phyloP scores from a whole-genome alignment of 2,888 invertebrate species.

The Conops quadrifasciatus region DNA sequence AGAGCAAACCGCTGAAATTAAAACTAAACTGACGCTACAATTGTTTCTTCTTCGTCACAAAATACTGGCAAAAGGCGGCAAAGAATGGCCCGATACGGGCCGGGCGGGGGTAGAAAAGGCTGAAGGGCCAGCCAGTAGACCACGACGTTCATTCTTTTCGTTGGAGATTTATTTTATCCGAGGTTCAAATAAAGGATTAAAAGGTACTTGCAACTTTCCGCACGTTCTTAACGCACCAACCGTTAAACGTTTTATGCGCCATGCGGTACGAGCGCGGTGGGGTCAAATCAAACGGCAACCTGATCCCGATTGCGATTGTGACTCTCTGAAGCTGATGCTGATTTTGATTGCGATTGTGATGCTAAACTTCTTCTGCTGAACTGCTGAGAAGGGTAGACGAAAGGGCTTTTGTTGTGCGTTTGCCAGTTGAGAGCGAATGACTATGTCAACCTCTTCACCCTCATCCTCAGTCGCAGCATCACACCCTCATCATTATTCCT shows the following conservation, averaged over 20 bases:
- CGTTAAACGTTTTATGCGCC: background rate
- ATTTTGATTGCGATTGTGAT: background rate
- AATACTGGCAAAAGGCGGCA: background rate
- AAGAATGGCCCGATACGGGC: background rate
- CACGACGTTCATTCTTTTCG: background rate
- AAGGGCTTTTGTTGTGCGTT: background rate
- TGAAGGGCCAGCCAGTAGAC: too few relatives aligned
- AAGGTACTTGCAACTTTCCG: background rate
- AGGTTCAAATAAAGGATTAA: constrained; percentile 13
- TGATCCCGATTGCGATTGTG: too few relatives aligned
- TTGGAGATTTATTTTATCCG: constrained; percentile 7
- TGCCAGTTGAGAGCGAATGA: background rate
- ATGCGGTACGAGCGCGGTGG: background rate
- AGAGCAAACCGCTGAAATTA: background rate
- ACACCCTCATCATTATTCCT: background rate
- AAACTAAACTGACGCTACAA: background rate
- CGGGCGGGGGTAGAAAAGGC: too few relatives aligned
- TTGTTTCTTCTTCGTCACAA: background rate
- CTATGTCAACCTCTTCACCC: background rate
- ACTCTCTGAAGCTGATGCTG: background rate
- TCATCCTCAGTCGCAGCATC: background rate
- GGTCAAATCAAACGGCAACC: too few relatives aligned
- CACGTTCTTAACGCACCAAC: background rate
- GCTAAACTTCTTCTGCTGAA: background rate
- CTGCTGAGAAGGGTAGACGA: background rate